Percentiles rank a stretch among this genome's conserved stretches.
Evolutionary conservation across 2,888 invertebrate species (phyloP).

Genomic region (Serripes groenlandicus): DNA sequence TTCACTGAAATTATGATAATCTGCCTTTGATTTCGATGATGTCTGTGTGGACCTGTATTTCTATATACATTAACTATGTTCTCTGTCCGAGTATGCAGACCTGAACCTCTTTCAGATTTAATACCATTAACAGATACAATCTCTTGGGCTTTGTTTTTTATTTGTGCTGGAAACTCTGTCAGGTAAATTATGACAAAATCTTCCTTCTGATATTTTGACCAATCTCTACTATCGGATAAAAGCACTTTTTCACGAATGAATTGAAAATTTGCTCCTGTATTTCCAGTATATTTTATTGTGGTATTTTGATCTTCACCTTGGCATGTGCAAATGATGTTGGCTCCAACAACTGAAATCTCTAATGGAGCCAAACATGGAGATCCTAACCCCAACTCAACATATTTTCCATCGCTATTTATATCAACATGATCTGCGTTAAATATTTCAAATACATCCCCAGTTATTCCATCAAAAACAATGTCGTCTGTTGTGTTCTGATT

Average conservation of each 20-base stretch:
- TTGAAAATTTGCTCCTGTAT: conserved; percentile 47
- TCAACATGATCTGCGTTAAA: conserved; percentile 23
- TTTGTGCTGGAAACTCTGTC: conserved; percentile 48
- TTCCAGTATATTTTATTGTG: conserved; percentile 43
- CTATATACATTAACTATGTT: not conserved
- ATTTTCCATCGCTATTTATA: conserved; percentile 29
- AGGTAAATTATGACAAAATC: conserved; percentile 52
- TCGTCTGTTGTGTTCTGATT: not conserved
- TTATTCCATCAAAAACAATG: not conserved
- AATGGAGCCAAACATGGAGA: conserved; percentile 38
- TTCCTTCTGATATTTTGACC: conserved; percentile 43
- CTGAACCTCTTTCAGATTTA: conserved; percentile 19
- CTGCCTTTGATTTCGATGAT: conserved; percentile 41
- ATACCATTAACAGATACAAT: conserved; percentile 33
- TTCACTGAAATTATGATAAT: conserved; percentile 52
- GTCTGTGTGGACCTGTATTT: not conserved
- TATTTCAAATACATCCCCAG: conserved; percentile 55
- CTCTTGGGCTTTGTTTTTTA: conserved; percentile 27
- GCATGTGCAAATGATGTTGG: conserved; percentile 37
- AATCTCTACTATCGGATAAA: conserved; percentile 30
- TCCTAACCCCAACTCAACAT: conserved; percentile 49
- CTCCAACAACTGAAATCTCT: conserved; percentile 37
- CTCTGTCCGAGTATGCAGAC: not conserved
- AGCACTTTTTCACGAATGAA: conserved; percentile 27
- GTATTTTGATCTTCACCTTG: conserved; percentile 24